Evolutionary conservation across 1,140 invertebrate genomes (phyloP), one percentile per base, ranked within the genome.

Genomic region (Pemphigus obesinymphae): DNA sequence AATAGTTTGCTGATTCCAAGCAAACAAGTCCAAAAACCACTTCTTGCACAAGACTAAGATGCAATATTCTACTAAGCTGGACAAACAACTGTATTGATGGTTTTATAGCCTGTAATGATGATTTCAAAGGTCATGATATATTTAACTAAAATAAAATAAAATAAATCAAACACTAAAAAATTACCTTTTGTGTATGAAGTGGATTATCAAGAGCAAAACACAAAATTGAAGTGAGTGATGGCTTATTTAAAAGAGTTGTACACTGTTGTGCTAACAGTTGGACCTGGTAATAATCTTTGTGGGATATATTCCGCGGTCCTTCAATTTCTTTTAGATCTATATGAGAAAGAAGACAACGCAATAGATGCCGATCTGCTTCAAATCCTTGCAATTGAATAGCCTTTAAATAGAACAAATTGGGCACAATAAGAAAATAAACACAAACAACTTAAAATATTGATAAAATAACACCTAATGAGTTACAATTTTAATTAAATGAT

Each of bases 341-440:
- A 86, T 88, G 87, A 85, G 93, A 94, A 88, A 95, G 94, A 87
- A 96, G 91, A 89, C 93, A 94, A 88, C 93, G 92, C 88, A 95
- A 91, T 87, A 94, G 91, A 90, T 95, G 94, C 89, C 93, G 91
- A 89, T 95, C 93, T 88, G 93, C 93, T 90, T 95, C 94, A 87
- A 93, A 90, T 88, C 94, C 93, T 89, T 94, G 91, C 86, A 91
- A 55, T 7, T 75, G 82, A 5, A 70, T 61, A 43, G 61, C 53
- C 66, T 70, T 31, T 31, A 55, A n/a, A 48, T 23, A 48, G 1
- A 29, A 50, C 20, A 29, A 50, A n/a, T n/a, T n/a, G n/a, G n/a
- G n/a, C n/a, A n/a, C n/a, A n/a, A n/a, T n/a, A n/a, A n/a, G n/a
- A n/a, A n/a, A n/a, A n/a, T n/a, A n/a, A n/a, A n/a, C n/a, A n/a